Base-by-base conservation (phyloP, 1,140 invertebrate species). In the Panagrolaimus sp. region DNA sequence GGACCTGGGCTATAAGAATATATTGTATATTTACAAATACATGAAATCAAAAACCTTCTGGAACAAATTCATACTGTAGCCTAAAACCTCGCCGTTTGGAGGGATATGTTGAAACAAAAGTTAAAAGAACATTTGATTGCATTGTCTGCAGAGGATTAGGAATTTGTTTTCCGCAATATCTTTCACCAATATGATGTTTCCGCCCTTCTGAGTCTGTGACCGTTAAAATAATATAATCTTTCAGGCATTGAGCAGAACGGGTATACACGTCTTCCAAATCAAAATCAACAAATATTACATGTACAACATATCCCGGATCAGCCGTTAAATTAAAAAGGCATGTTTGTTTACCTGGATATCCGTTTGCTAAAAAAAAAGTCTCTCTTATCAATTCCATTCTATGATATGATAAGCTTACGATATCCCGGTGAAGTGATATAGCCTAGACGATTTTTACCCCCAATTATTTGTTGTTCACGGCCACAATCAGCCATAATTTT, bases 221-320 rank as follows among this genome's bases (percentile, higher is more conserved):
- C 14, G 63, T 73, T 8, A 73, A 27, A 13, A 71, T 5, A 64
- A 75, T 20, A 46, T 76, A 76, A 63, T 76, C 74, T 11, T 76
- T 46, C 9, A 76, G 65, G 38, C 74, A 76, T 44, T 76, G 74
- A 8, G 47, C 47, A 20, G 74, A 78, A 20, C 53, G 25, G 43
- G 67, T 67, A 64, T 63, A 76, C 27, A 5, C 9, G 9, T 67
- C 69, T 16, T 66, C 72, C 27, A 76, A 45, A 66, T 76, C 74
- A 46, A 76, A 65, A 23, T 79, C 77, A 11, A 79, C 23, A 51
- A 76, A 72, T 2, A 45, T 51, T 9, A 76, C 16, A 23, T 76
- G 72, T 25, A 76, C 45, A 5, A 78, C 76, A 23, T 79, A 61
- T 31, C 72, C 74, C 46, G 65, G 57, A 20, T 38, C 62, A n/a